phyloP scores from a whole-genome alignment of 2,888 invertebrate genomes.

The Cetonia aurata region DNA sequence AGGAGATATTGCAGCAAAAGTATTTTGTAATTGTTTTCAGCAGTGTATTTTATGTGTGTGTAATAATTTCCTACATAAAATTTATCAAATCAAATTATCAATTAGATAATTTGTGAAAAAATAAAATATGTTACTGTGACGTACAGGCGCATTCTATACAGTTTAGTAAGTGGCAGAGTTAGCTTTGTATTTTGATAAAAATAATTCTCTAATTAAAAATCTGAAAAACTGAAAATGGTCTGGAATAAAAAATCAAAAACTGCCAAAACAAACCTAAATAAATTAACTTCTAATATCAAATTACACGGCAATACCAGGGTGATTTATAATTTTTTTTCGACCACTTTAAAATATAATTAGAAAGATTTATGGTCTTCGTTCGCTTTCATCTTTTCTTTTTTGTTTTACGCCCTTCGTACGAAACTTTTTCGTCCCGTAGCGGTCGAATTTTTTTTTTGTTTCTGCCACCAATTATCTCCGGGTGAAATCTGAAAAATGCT shows the following conservation, averaged over 20 bases:
- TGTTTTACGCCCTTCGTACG: conserved; percentile 24
- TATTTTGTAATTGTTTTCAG: too few species aligned
- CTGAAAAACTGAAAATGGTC: too few species aligned
- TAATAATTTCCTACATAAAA: too few species aligned
- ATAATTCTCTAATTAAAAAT: too few species aligned
- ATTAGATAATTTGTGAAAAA: too few species aligned
- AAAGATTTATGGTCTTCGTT: conserved; percentile 41
- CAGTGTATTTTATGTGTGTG: too few species aligned
- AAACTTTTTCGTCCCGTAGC: background rate
- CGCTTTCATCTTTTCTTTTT: conserved; percentile 16
- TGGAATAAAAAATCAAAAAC: background rate
- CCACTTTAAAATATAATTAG: conserved; percentile 42
- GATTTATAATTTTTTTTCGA: conserved; percentile 41
- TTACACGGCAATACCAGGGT: conserved; percentile 37
- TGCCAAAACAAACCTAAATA: conserved; percentile 13
- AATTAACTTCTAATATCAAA: conserved; percentile 40
- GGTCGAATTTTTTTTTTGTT: conserved; percentile 19
- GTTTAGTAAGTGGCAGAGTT: too few species aligned
- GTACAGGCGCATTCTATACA: too few species aligned
- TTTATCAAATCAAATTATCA: too few species aligned
- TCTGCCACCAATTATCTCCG: conserved; percentile 49
- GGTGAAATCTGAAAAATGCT: conserved; percentile 51
- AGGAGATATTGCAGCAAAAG: too few species aligned
- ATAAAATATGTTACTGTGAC: too few species aligned
- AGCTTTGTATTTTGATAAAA: too few species aligned